These are phyloP conservation scores for Hemithea aestivaria DNA, from an alignment of 2,888 invertebrate genomes.

Conservation along the genomic window DNA sequence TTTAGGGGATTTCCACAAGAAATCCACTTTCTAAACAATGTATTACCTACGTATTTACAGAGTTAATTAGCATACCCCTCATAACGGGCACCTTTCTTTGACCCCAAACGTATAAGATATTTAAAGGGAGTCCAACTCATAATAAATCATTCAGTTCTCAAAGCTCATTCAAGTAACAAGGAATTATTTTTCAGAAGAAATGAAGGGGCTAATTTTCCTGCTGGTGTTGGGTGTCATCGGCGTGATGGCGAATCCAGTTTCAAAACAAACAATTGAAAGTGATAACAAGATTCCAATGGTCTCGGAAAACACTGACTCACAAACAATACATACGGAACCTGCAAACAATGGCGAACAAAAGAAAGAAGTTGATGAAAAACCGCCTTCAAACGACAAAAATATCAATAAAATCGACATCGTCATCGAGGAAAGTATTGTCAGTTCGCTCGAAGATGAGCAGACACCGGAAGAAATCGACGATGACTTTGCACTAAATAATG, in stretches of 20 bases:
- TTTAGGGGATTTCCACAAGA: conserved; percentile 6
- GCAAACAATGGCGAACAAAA: conserved; percentile 43
- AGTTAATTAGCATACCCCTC: conserved; percentile 13
- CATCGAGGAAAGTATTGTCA: conserved; percentile 43
- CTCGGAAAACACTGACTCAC: conserved; percentile 37
- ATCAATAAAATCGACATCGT: conserved; percentile 39
- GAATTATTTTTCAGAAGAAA: conserved; percentile 53
- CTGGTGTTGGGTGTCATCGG: conserved; percentile 43
- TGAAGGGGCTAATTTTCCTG: conserved; percentile 47
- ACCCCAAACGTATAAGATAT: conserved; percentile 53
- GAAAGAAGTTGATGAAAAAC: conserved; percentile 24
- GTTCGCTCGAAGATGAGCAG: conserved; percentile 5
- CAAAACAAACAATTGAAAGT: conserved; percentile 36
- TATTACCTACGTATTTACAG: conserved; percentile 19
- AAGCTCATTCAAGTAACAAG: conserved; percentile 17
- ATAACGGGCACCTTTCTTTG: conserved; percentile 56
- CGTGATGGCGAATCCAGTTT: conserved; percentile 41
- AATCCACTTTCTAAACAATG: conserved; percentile 20
- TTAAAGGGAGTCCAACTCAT: conserved; percentile 36
- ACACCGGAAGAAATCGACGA: conserved; percentile 19
- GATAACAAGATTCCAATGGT: conserved; percentile 34
- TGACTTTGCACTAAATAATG: conserved; percentile 24
- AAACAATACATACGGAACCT: conserved; percentile 36
- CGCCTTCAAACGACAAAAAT: conserved; percentile 22
- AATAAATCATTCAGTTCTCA: conserved; percentile 25